Conservation (phyloP, 2,113 vertebrate species). For the Cettia cetti region DNA sequence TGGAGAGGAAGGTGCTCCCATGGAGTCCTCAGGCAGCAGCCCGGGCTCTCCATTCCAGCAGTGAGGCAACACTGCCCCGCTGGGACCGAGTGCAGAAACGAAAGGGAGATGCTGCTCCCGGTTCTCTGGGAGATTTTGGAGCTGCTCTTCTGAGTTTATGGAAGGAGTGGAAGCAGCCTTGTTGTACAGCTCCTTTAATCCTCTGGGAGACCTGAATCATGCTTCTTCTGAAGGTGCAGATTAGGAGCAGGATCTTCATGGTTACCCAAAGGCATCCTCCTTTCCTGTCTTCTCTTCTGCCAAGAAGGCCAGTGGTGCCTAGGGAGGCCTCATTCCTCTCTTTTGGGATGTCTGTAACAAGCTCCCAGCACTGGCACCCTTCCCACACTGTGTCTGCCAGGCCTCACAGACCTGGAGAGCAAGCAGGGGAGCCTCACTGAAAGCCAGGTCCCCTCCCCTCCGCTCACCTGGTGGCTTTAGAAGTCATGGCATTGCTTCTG, state of each 20-base stretch:
- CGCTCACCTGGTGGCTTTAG: neutral
- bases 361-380: neutral
- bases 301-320: neutral
- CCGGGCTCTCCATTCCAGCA: neutral
- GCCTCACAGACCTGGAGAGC: neutral
- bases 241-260: neutral
- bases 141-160: fast-evolving
- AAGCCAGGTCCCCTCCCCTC: neutral
- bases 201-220: neutral
- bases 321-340: neutral
- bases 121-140: neutral
- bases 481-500: neutral
- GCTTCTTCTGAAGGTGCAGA: neutral
- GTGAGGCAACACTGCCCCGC: constrained; percentile 52
- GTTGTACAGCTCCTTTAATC: neutral
- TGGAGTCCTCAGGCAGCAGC: neutral
- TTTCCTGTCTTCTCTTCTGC: neutral
- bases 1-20: neutral
- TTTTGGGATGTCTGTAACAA: neutral
- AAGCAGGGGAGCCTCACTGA: neutral
- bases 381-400: neutral
- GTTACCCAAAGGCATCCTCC: neutral
- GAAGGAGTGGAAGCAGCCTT: neutral
- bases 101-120: neutral
- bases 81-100: neutral